Percentiles rank a stretch among this genome's conserved stretches.
Evolutionary conservation across 2,797 vertebrate genomes (phyloP).

Genomic region (Kryptopterus vitreolus): DNA sequence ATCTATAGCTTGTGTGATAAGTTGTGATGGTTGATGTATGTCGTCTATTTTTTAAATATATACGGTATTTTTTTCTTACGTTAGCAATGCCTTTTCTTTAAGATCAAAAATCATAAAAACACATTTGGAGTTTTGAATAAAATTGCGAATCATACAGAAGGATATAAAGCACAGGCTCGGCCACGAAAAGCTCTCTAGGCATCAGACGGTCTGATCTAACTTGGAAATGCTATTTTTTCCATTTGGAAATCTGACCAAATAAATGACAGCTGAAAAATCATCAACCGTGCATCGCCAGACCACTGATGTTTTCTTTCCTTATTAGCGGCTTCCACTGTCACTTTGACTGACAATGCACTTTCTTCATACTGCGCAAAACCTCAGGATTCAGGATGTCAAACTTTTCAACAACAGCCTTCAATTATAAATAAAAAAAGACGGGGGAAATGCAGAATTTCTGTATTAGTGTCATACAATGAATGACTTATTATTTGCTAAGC

Average conservation of each 20-base stretch:
- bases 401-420: conserved; percentile 19
- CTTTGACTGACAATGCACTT: conserved; percentile 44
- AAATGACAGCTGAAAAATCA: conserved; percentile 53
- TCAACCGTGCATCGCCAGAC: conserved; percentile 42
- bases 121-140: not conserved
- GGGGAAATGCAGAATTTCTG: not conserved
- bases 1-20: no score
- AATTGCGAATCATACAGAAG: not conserved
- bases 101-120: not conserved
- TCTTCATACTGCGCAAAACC: conserved; percentile 42
- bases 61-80: not conserved
- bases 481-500: not conserved
- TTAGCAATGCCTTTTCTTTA: not conserved
- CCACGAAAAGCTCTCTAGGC: conserved; percentile 1
- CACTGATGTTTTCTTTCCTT: conserved; percentile 46
- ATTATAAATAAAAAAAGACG: no score
- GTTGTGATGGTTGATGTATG: no score
- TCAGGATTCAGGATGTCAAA: conserved; percentile 49
- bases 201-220: conserved; percentile 48
- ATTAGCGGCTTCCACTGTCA: conserved; percentile 47
- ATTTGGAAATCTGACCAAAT: conserved; percentile 46
- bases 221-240: conserved; percentile 47
- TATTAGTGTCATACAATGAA: not conserved
- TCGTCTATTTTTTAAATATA: no score
- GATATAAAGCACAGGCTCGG: not conserved